Conservation (phyloP, 2,888 invertebrate genomes). For the Heteropelma amictum region DNA sequence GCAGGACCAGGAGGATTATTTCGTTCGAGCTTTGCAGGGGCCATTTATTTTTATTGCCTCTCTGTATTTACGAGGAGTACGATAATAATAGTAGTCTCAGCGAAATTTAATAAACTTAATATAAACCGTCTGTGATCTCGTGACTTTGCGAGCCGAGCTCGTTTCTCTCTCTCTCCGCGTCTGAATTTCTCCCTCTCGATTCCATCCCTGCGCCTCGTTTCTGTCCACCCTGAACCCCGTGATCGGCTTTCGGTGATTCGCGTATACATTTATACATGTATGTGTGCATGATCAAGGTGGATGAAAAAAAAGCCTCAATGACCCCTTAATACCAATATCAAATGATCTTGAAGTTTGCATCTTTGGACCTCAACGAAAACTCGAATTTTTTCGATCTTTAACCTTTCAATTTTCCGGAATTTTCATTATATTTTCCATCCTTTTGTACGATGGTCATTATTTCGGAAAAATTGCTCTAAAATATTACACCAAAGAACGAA, state of each 20-base stretch:
- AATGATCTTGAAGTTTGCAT: no score
- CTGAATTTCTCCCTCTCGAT: conserved; percentile 26
- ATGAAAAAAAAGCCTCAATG: no score
- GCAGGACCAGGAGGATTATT: not conserved
- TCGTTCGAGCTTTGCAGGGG: not conserved
- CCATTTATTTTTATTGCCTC: conserved; percentile 53
- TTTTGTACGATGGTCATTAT: no score
- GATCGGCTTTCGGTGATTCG: conserved; percentile 12
- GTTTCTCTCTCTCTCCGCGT: conserved; percentile 26
- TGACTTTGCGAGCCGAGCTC: conserved; percentile 57
- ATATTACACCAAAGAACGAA: no score
- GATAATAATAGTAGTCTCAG: conserved; percentile 74
- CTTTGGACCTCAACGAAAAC: no score
- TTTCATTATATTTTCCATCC: no score
- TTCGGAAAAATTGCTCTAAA: no score
- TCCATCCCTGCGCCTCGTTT: not conserved
- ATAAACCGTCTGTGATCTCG: conserved; percentile 69
- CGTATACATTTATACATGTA: conserved; percentile 15
- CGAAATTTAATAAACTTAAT: conserved; percentile 76
- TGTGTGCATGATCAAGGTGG: no score
- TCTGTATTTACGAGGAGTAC: conserved; percentile 64
- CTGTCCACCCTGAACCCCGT: conserved; percentile 2
- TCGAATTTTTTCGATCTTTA: no score
- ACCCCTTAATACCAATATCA: no score
- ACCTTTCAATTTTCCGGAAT: no score